phyloP scores from a whole-genome alignment of 2,113 vertebrate genomes.

The Hydrolagus affinis region DNA sequence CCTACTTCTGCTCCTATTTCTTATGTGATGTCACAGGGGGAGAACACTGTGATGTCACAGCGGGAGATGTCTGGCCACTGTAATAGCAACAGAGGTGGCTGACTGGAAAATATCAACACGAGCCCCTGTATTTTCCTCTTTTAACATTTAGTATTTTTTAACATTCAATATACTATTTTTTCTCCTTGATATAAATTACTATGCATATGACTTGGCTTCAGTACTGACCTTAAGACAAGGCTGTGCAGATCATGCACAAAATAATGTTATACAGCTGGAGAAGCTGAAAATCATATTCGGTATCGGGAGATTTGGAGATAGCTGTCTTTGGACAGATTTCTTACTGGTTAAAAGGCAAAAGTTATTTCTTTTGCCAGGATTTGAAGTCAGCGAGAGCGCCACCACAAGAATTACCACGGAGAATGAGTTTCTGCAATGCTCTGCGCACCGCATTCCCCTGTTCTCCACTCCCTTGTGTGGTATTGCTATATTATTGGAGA shows the following conservation, averaged over 20 bases:
- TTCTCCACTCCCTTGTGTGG: too few relatives aligned
- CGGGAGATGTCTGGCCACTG: background rate
- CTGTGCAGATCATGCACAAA: background rate
- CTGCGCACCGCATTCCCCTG: background rate
- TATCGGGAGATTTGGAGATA: slow-evolving; percentile 8
- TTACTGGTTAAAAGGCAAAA: background rate
- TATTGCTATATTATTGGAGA: background rate
- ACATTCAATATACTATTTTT: background rate
- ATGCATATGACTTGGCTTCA: background rate
- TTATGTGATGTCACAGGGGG: too few relatives aligned
- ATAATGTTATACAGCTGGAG: background rate
- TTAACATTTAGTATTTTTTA: background rate
- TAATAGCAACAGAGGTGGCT: background rate
- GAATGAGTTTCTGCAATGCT: background rate
- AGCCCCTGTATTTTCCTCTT: too few relatives aligned
- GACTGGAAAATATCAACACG: too few relatives aligned
- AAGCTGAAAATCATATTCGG: background rate
- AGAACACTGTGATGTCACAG: background rate
- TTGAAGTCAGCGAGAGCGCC: background rate
- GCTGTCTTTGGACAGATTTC: background rate
- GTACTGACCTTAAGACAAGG: background rate
- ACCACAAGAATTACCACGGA: background rate
- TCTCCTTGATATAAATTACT: background rate
- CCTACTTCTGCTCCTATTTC: too few relatives aligned
- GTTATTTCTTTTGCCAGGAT: background rate